phyloP scores from a whole-genome alignment of 2,113 vertebrate species.

The Formicarius rufipectus region DNA sequence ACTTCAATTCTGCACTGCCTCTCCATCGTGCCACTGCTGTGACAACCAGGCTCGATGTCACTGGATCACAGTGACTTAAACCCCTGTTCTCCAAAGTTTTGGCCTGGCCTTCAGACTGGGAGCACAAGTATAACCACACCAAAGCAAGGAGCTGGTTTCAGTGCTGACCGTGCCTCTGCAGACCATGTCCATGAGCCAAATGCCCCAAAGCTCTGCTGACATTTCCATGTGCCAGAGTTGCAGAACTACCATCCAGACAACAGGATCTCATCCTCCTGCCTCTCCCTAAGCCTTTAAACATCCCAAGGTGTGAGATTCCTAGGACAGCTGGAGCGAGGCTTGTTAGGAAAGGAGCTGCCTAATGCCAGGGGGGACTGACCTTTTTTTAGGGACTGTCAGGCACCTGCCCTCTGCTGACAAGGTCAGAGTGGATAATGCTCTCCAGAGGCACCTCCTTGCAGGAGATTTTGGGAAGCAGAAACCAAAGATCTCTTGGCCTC shows the following conservation, averaged over 20 bases:
- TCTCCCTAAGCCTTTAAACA: neutral
- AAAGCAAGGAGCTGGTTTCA: neutral
- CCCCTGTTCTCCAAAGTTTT: neutral
- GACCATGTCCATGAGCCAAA: neutral
- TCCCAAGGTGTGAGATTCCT: neutral
- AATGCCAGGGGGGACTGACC: neutral
- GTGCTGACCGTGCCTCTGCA: neutral
- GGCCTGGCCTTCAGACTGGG: neutral
- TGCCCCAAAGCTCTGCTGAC: neutral
- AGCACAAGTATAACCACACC: neutral
- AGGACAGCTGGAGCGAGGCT: neutral
- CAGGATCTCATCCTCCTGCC: neutral
- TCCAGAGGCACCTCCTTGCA: neutral
- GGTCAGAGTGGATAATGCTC: neutral
- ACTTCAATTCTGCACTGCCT: neutral
- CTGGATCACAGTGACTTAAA: neutral
- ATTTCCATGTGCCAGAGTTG: rapidly evolving
- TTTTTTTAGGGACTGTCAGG: neutral
- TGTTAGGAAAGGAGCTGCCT: neutral
- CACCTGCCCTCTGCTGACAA: neutral
- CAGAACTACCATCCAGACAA: rapidly evolving
- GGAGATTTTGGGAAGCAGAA: neutral
- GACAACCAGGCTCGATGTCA: neutral
- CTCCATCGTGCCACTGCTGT: rapidly evolving
- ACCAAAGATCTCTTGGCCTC: neutral